phyloP scores from a whole-genome alignment of 2,888 invertebrate genomes.

The Lycia hirtaria region DNA sequence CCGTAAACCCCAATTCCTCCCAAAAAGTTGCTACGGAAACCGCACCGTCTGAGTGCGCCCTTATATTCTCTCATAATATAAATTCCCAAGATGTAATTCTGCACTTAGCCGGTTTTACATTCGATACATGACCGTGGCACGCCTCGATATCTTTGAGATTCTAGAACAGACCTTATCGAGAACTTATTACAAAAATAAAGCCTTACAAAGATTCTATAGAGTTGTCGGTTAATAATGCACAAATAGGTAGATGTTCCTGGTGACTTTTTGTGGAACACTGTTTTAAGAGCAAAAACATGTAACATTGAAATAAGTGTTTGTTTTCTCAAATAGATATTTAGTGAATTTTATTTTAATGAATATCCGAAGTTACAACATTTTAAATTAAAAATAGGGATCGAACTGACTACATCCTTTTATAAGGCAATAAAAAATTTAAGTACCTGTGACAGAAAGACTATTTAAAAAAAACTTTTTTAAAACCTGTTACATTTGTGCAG shows the following conservation, averaged over 20 bases:
- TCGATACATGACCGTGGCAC: slow-evolving; percentile 43
- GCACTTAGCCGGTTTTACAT: slow-evolving; percentile 67
- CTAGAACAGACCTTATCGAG: slow-evolving; percentile 45
- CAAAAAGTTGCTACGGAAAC: background rate
- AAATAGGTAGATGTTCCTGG: background rate
- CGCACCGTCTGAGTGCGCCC: slow-evolving; percentile 39
- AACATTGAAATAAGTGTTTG: no score
- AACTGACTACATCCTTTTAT: no score
- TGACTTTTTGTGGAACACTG: slow-evolving; percentile 10
- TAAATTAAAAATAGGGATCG: no score
- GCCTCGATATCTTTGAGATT: slow-evolving; percentile 44
- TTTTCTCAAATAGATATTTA: no score
- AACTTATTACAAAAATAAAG: slow-evolving; percentile 61
- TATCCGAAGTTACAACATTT: no score
- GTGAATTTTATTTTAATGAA: no score
- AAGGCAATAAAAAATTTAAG: no score
- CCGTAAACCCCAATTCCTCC: no score
- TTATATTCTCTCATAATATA: slow-evolving; percentile 60
- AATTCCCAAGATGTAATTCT: slow-evolving; percentile 66
- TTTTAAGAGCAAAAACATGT: background rate
- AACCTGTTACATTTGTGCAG: slow-evolving; percentile 13
- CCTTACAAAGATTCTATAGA: slow-evolving; percentile 41
- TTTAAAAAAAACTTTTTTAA: no score
- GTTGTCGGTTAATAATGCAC: slow-evolving; percentile 24
- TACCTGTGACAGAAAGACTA: background rate